Evolutionary conservation across 2,113 vertebrate species (phyloP).

Genomic region (Symphodus melops): DNA sequence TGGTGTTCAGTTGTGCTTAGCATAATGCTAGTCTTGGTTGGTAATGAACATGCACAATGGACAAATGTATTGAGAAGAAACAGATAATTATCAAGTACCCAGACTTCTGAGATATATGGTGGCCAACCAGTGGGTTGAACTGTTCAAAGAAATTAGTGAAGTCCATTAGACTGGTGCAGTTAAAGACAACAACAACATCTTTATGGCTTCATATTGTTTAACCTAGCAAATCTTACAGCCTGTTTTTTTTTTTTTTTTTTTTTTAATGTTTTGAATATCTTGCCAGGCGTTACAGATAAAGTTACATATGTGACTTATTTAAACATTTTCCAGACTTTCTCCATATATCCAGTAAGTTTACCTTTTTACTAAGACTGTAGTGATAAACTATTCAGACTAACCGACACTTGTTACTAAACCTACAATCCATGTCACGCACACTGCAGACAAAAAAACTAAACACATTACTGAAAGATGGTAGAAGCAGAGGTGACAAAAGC

Average conservation of each 20-base stretch:
- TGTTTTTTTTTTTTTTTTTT: neutral
- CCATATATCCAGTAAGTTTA: slow-evolving; percentile 4
- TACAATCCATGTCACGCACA: slow-evolving; percentile 28
- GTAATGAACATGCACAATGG: neutral
- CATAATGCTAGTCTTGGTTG: neutral
- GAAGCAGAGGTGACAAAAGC: slow-evolving; percentile 18
- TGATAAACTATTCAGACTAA: neutral
- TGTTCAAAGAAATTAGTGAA: neutral
- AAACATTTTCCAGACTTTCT: slow-evolving; percentile 5
- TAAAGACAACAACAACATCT: neutral
- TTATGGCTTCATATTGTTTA: too few species aligned
- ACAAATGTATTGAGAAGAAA: neutral
- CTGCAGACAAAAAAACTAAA: slow-evolving; percentile 25
- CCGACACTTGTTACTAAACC: slow-evolving; percentile 9
- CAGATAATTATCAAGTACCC: too few species aligned
- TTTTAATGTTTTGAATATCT: neutral
- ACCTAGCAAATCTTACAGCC: neutral
- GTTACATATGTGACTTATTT: neutral
- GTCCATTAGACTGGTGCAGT: neutral
- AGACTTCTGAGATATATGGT: too few species aligned
- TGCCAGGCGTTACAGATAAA: neutral
- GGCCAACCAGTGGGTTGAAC: neutral
- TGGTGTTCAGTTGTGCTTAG: neutral
- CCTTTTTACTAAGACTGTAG: neutral
- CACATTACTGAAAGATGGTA: neutral